Conservation (phyloP, 2,113 vertebrate genomes). For the Sylvilagus bachmani region DNA sequence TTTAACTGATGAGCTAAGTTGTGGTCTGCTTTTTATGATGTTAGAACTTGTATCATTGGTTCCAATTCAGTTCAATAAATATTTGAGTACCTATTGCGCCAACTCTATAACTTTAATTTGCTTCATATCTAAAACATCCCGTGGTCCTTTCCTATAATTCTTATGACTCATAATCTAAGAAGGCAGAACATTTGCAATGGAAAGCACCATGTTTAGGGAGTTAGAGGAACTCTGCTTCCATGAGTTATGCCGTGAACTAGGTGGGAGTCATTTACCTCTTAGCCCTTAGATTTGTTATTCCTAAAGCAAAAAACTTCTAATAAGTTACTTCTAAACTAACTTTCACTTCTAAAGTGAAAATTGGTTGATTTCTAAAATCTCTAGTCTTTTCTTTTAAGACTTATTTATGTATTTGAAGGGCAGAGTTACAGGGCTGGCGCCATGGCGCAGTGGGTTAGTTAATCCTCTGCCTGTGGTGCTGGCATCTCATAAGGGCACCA, state of each 20-base stretch:
- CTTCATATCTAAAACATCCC: conserved; percentile 33
- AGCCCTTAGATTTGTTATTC: not conserved
- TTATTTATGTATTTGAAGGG: too few relatives aligned
- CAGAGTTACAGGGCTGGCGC: too few relatives aligned
- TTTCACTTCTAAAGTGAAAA: not conserved
- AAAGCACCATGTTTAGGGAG: not conserved
- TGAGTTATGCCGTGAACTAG: not conserved
- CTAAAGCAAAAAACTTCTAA: not conserved
- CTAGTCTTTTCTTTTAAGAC: too few relatives aligned
- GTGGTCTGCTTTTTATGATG: conserved; percentile 11
- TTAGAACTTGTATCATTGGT: not conserved
- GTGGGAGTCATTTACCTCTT: not conserved
- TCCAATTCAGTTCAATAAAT: conserved; percentile 21
- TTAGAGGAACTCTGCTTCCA: not conserved
- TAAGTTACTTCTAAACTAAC: too few relatives aligned
- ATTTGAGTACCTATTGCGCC: not conserved
- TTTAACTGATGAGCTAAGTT: not conserved
- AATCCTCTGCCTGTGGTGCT: too few relatives aligned
- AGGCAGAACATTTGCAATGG: not conserved
- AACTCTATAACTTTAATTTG: conserved; percentile 54
- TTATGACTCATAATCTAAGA: conserved; percentile 40
- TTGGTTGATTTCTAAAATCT: not conserved
- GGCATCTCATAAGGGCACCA: too few relatives aligned
- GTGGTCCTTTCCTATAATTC: conserved; percentile 47
- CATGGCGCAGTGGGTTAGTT: too few relatives aligned